Conservation (phyloP, 2,888 invertebrate genomes). For the Eupithecia subfuscata region DNA sequence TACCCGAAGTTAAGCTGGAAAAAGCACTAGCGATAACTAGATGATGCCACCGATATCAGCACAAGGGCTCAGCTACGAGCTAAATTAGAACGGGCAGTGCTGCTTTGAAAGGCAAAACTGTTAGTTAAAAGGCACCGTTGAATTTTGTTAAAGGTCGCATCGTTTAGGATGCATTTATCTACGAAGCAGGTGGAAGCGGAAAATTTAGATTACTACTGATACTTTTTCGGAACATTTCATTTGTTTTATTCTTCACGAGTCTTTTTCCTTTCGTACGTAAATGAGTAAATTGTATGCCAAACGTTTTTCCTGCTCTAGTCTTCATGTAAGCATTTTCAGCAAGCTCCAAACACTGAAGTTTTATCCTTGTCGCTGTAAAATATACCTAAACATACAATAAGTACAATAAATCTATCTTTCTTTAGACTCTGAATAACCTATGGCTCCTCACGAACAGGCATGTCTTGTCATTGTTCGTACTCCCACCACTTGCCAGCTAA, state of each 20-base stretch:
- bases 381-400: neutral
- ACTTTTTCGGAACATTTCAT: neutral
- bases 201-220: neutral
- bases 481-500: neutral
- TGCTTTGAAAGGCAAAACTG: slow-evolving; percentile 62
- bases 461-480: slow-evolving; percentile 1
- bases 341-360: neutral
- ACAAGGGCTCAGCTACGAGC: slow-evolving; percentile 41
- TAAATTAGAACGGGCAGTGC: slow-evolving; percentile 42
- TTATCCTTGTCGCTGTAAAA: neutral
- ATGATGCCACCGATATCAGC: slow-evolving; percentile 56
- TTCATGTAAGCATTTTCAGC: neutral
- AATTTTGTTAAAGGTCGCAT: slow-evolving; percentile 70
- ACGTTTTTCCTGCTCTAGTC: neutral
- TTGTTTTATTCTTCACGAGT: neutral
- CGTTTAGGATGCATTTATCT: slow-evolving; percentile 47
- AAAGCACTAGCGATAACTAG: slow-evolving; percentile 52
- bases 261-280: slow-evolving; percentile 1
- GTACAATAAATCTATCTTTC: neutral
- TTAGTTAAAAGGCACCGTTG: slow-evolving; percentile 65
- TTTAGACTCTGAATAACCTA: neutral
- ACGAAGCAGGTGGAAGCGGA: slow-evolving; percentile 8
- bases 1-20: slow-evolving; percentile 42
- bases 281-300: neutral
- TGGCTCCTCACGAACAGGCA: neutral